Percentiles rank a stretch among this genome's conserved stretches.
phyloP scores from a whole-genome alignment of 2,797 vertebrate species.

The Myotis daubentonii region DNA sequence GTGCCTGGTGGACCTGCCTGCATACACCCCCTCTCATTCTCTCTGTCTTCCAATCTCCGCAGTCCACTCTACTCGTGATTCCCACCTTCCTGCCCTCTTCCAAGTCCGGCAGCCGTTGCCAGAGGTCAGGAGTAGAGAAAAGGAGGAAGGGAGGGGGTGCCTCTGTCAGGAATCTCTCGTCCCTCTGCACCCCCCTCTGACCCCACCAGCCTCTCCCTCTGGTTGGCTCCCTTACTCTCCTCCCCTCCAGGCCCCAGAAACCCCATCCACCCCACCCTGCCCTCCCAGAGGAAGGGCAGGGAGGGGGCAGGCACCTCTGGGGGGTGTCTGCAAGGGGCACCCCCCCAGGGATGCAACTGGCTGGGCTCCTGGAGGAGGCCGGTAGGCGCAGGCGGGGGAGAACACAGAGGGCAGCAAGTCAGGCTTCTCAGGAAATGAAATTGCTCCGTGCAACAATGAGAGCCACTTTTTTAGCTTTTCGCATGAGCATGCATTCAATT shows the following conservation, averaged over 20 bases:
- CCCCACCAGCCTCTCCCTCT: not conserved
- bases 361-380: not conserved
- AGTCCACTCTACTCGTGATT: not conserved
- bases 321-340: not conserved
- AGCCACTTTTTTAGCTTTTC: constrained; percentile 62
- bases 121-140: constrained; percentile 69
- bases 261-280: constrained; percentile 17
- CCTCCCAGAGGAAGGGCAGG: not conserved
- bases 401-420: constrained; percentile 58
- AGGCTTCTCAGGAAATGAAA: constrained; percentile 74
- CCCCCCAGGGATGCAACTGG: not conserved
- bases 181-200: constrained; percentile 15
- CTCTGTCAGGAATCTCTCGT: constrained; percentile 66
- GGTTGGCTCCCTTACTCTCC: not conserved
- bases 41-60: not conserved
- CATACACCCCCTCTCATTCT: constrained; percentile 44
- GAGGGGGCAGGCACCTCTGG: not conserved
- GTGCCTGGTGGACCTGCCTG: not conserved
- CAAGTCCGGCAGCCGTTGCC: constrained; percentile 24
- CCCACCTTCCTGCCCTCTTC: constrained; percentile 58
- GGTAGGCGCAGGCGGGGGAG: not conserved
- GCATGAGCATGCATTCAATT: constrained; percentile 63
- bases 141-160: constrained; percentile 66
- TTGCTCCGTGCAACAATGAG: constrained; percentile 65
- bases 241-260: constrained; percentile 5